phyloP scores from a whole-genome alignment of 2,888 invertebrate species.

The Nymphalis polychloros region DNA sequence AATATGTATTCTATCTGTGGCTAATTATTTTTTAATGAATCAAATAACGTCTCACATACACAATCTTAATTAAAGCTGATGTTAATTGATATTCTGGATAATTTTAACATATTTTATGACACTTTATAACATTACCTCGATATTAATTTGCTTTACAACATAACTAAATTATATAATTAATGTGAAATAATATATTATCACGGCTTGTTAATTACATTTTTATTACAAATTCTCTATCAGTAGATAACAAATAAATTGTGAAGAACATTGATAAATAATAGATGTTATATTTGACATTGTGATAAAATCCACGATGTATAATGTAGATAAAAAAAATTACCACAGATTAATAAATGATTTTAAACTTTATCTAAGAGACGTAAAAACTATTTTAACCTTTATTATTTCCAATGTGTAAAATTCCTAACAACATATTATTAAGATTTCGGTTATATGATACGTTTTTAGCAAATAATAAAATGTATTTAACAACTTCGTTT shows the following conservation, averaged over 20 bases:
- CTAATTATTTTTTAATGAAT: background rate
- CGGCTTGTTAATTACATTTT: conserved; percentile 43
- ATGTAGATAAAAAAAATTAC: conserved; percentile 10
- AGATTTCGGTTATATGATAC: conserved; percentile 7
- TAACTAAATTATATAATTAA: background rate
- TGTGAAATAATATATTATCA: conserved; percentile 11
- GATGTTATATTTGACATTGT: conserved; percentile 42
- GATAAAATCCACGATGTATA: conserved; percentile 17
- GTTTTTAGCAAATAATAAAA: conserved; percentile 14
- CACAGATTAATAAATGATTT: conserved; percentile 10
- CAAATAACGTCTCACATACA: background rate
- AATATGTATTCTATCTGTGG: background rate
- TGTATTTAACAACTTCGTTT: conserved; percentile 4
- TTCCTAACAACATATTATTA: conserved; percentile 13
- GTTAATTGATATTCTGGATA: background rate
- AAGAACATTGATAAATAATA: conserved; percentile 52
- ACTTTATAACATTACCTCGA: background rate
- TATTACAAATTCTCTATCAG: conserved; percentile 44
- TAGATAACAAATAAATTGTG: conserved; percentile 50
- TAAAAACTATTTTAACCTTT: background rate
- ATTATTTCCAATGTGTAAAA: background rate
- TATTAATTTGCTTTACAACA: background rate
- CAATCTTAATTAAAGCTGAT: background rate
- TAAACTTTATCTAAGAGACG: conserved; percentile 1
- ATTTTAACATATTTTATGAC: background rate